Conservation (phyloP, 2,113 vertebrate species). For the Cyanoderma ruficeps region DNA sequence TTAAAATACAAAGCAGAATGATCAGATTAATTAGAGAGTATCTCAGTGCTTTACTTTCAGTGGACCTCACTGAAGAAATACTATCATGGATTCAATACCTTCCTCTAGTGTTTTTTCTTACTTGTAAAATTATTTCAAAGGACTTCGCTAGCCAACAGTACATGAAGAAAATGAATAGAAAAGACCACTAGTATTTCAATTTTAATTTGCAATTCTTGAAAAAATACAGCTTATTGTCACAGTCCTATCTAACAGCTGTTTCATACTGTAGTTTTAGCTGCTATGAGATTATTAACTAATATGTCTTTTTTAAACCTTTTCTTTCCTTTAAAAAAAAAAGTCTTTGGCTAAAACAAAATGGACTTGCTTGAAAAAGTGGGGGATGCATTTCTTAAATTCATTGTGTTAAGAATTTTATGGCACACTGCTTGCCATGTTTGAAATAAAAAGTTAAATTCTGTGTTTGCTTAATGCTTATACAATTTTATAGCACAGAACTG, state of each 20-base stretch:
- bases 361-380: not conserved
- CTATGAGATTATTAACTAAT: not conserved
- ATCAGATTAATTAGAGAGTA: not conserved
- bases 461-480: not conserved
- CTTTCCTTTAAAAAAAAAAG: not conserved
- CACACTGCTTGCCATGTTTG: not conserved
- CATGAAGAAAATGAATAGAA: not conserved
- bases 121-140: not conserved
- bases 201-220: not conserved
- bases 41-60: not conserved
- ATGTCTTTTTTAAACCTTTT: not conserved
- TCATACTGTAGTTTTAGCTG: not conserved
- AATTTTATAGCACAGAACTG: not conserved
- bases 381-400: not conserved
- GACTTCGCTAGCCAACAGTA: not conserved
- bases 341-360: not conserved
- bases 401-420: not conserved
- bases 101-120: not conserved
- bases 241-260: not conserved
- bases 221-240: not conserved
- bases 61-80: not conserved
- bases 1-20: not conserved
- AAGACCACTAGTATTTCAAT: not conserved
- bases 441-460: not conserved
- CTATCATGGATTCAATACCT: not conserved